Evolutionary conservation across 1,140 invertebrate species (phyloP).

Genomic region (Aphidius gifuensis): DNA sequence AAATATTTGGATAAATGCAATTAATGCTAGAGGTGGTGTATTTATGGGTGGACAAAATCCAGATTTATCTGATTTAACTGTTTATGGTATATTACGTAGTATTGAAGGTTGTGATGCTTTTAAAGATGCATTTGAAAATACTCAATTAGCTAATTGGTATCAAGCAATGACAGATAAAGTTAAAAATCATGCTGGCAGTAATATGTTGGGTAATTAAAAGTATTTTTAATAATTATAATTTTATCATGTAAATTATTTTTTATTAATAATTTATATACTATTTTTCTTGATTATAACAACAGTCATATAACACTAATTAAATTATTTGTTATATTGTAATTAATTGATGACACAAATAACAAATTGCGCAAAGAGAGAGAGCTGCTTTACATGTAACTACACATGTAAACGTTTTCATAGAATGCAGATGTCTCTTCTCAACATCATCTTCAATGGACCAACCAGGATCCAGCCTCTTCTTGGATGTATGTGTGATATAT

Average conservation of each 20-base stretch:
- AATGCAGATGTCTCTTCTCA: too few species aligned
- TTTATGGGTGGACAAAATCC: constrained; percentile 86
- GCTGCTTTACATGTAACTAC: too few species aligned
- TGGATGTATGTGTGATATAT: too few species aligned
- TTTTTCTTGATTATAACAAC: too few species aligned
- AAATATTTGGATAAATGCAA: constrained; percentile 71
- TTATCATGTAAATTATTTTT: too few species aligned
- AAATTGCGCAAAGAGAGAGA: too few species aligned
- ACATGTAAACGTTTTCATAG: too few species aligned
- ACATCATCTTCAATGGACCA: too few species aligned
- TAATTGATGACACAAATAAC: constrained; percentile 16
- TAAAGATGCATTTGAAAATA: constrained; percentile 73
- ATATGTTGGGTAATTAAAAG: constrained; percentile 29
- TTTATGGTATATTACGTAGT: constrained; percentile 90
- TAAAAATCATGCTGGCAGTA: constrained; percentile 53
- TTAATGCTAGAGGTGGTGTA: constrained; percentile 67
- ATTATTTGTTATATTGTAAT: constrained; percentile 14
- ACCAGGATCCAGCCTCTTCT: too few species aligned
- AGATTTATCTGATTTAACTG: constrained; percentile 88
- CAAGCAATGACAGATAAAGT: constrained; percentile 54
- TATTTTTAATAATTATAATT: too few species aligned
- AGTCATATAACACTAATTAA: too few species aligned
- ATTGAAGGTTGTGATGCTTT: constrained; percentile 95
- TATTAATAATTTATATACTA: too few species aligned
- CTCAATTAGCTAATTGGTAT: constrained; percentile 66